Evolutionary conservation across 2,888 invertebrate genomes (phyloP).

Genomic region (Pediacus dermestoides): DNA sequence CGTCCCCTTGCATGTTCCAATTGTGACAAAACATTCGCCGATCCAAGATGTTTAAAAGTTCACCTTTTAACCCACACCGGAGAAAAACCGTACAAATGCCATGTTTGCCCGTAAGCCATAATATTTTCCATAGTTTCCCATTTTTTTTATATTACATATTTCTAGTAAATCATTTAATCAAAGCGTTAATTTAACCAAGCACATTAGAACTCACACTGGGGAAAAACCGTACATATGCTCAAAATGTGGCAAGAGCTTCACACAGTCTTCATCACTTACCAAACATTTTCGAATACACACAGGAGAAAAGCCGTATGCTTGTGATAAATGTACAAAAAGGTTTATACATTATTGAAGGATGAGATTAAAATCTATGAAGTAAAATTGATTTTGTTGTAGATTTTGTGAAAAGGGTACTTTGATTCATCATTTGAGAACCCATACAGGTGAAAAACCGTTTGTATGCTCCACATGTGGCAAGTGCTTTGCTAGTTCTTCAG

Average conservation of each 20-base stretch:
- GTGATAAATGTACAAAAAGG: conserved; percentile 33
- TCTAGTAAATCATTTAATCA: conserved; percentile 37
- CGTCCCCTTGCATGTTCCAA: conserved; percentile 36
- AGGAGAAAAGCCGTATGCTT: conserved; percentile 31
- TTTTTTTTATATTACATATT: too few species aligned
- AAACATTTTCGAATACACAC: conserved; percentile 36
- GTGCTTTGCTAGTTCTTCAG: conserved; percentile 32
- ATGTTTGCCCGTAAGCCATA: conserved; percentile 37
- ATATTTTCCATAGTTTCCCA: conserved; percentile 5
- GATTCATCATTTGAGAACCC: conserved; percentile 32
- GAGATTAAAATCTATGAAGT: not conserved
- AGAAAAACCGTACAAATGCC: conserved; percentile 36
- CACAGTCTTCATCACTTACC: conserved; percentile 36
- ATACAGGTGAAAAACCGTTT: conserved; percentile 34
- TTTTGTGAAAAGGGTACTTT: conserved; percentile 35
- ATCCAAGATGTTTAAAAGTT: conserved; percentile 38
- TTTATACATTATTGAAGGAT: too few species aligned
- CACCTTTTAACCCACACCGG: conserved; percentile 39
- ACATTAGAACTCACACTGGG: conserved; percentile 38
- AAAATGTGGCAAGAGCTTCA: conserved; percentile 37
- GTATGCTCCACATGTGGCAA: conserved; percentile 31
- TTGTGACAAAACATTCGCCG: conserved; percentile 40
- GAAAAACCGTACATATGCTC: conserved; percentile 38
- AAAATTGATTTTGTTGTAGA: conserved; percentile 20
- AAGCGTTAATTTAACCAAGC: conserved; percentile 38